These are phyloP conservation scores for Macropus fuliginosus DNA, from an alignment of 2,797 vertebrate species.

Conservation along the genomic window DNA sequence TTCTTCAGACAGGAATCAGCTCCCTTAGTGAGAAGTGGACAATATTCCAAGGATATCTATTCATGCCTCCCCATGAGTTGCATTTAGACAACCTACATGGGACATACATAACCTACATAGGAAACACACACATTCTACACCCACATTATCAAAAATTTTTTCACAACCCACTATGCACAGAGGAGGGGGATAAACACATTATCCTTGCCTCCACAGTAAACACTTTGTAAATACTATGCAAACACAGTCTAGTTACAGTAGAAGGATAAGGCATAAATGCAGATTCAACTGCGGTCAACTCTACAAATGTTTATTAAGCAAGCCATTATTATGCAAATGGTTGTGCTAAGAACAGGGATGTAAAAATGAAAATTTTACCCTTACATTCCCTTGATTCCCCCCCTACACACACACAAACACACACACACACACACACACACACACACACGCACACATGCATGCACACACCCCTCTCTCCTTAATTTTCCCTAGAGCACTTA, in stretches of 20 bases:
- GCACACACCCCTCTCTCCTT: background rate
- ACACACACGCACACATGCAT: too few species aligned
- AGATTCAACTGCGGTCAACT: background rate
- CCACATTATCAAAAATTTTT: background rate
- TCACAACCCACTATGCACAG: background rate
- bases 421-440: too few species aligned
- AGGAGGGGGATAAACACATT: background rate
- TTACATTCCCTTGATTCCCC: background rate
- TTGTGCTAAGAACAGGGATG: background rate
- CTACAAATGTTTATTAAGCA: background rate
- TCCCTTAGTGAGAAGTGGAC: background rate
- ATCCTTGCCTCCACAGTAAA: background rate
- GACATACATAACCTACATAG: background rate
- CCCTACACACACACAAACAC: too few species aligned
- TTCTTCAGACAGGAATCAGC: background rate
- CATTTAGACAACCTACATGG: background rate
- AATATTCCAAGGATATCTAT: background rate
- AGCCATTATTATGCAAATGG: background rate
- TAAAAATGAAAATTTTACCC: background rate
- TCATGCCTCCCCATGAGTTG: background rate
- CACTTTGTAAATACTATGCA: background rate
- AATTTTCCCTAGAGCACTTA: background rate
- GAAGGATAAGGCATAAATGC: background rate
- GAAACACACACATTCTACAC: background rate
- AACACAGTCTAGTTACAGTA: background rate